phyloP scores from a whole-genome alignment of 2,888 invertebrate species.

The Acleris laterana region DNA sequence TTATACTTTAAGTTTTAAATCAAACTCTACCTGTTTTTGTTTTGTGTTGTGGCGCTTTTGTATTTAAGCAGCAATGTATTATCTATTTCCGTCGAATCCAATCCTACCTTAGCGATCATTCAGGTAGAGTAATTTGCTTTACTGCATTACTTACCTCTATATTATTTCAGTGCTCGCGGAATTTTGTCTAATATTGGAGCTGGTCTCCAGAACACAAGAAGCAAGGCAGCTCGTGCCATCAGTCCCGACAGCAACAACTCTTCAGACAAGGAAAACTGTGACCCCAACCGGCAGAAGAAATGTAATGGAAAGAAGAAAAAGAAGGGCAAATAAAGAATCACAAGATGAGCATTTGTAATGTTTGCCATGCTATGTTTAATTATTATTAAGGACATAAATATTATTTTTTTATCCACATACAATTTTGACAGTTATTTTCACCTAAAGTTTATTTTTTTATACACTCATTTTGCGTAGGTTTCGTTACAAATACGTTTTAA shows the following conservation, averaged over 20 bases:
- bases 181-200: constrained; percentile 54
- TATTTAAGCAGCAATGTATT: too few species aligned
- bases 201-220: constrained; percentile 47
- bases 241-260: constrained; percentile 73
- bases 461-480: too few species aligned
- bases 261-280: constrained; percentile 76
- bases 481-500: too few species aligned
- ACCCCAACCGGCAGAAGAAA: constrained; percentile 66
- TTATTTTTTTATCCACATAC: too few species aligned
- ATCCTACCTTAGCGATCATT: too few species aligned
- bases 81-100: too few species aligned
- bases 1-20: too few species aligned
- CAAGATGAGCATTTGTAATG: background rate
- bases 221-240: constrained; percentile 52
- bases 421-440: too few species aligned
- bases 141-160: background rate
- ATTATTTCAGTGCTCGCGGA: constrained; percentile 58
- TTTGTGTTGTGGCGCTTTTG: too few species aligned
- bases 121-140: background rate
- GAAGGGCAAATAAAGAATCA: constrained; percentile 44
- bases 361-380: background rate
- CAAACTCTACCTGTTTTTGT: too few species aligned
- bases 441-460: too few species aligned
- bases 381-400: background rate
- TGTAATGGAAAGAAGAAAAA: constrained; percentile 40